phyloP scores from a whole-genome alignment of 1,140 invertebrate genomes.

The Lordiphosa collinella region DNA sequence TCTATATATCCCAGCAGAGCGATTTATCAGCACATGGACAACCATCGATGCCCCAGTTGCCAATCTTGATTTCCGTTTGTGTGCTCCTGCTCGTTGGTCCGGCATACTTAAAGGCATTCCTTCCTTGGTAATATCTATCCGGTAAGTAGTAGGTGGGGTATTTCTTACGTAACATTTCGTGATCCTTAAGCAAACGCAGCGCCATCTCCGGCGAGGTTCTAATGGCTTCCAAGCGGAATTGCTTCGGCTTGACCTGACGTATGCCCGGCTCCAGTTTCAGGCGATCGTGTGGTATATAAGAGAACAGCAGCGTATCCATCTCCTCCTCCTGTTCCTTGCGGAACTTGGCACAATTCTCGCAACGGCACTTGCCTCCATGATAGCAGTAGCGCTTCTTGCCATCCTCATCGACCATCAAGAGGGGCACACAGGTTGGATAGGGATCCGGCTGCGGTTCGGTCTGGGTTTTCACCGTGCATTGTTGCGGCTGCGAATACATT shows the following conservation, averaged over 20 bases:
- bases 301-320: conserved; percentile 40
- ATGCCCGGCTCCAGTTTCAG: conserved; percentile 34
- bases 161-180: conserved; percentile 22
- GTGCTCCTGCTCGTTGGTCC: conserved; percentile 39
- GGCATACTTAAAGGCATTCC: conserved; percentile 3
- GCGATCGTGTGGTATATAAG: conserved; percentile 14
- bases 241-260: conserved; percentile 40
- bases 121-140: conserved; percentile 20
- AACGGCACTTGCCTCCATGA: conserved; percentile 60
- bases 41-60: conserved; percentile 53
- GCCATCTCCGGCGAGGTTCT: conserved; percentile 28
- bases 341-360: conserved; percentile 24
- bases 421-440: conserved; percentile 31
- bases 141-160: conserved; percentile 49
- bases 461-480: conserved; percentile 30
- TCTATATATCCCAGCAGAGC: conserved; percentile 45
- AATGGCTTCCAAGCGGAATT: conserved; percentile 31
- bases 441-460: conserved; percentile 27
- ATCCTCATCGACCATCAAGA: conserved; percentile 52
- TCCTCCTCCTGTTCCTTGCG: conserved; percentile 16
- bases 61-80: conserved; percentile 47
- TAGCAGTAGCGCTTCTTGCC: conserved; percentile 51
- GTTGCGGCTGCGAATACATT: conserved; percentile 37
- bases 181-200: conserved; percentile 30
- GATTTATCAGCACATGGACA: conserved; percentile 51